Base-by-base conservation (phyloP, 2,888 invertebrate species). In the Doris montereyensis region DNA sequence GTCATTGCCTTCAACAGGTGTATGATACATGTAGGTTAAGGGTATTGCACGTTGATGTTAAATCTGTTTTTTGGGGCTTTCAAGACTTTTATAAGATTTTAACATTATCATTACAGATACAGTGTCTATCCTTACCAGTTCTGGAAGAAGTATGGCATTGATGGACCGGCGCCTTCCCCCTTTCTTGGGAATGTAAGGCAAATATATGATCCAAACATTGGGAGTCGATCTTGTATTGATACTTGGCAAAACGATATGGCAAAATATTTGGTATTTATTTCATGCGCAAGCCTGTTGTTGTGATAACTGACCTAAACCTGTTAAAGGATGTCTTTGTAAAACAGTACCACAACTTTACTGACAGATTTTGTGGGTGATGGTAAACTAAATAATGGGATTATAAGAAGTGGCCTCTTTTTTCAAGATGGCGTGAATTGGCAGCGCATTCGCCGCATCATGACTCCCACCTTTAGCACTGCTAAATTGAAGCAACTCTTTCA, bases 401-500 rank as follows among this genome's bases (percentile, higher is more conserved):
- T 78, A 2, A 58, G 76, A 57, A 76, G 2, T n/a, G 72, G 32
- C n/a, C 17, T 81, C 0, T 78, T 81, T n/a, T 81, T 80, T 52
- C 67, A 52, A 5, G 21, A 60, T 1, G 78, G 80, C 0, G 13
- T 28, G 3, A 35, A 24, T 3, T 81, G 81, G 81, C 67, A 62
- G 17, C 26, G 81, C 0, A 52, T 79, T 5, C 78, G 81, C 0
- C 73, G 71, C 26, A 77, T 79, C 35, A 76, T 81, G 72, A 81
- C 77, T n/a, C 80, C 81, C 1, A 73, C 80, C 3, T 81, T 81
- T 58, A 81, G 78, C 28, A 57, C 67, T 57, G 78, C 78, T 24
- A 81, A 81, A 35, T 70, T 81, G 3, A 70, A 76, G 30, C 58
- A 57, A 0, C 60, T 81, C 1, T 71, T 65, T 17, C 30, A 70